Percentiles rank a stretch among this genome's conserved stretches.
phyloP scores from a whole-genome alignment of 2,113 vertebrate species.

The Pygoscelis adeliae region DNA sequence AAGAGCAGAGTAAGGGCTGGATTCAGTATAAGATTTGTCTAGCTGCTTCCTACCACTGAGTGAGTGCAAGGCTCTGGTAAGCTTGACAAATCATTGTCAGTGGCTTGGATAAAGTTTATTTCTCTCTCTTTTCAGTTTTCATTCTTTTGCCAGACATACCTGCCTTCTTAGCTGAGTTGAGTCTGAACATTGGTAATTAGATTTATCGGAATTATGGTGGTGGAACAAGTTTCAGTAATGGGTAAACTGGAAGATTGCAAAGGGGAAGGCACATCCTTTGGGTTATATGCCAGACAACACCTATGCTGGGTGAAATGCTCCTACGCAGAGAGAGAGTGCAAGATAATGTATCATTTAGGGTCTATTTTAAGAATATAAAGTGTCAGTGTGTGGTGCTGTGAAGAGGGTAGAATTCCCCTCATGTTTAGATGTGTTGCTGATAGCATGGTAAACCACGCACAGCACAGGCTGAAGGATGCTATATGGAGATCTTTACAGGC shows the following conservation, averaged over 20 bases:
- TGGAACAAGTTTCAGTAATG: background rate
- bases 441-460: background rate
- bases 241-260: background rate
- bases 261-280: background rate
- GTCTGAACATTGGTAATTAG: background rate
- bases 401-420: background rate
- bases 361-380: background rate
- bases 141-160: conserved; percentile 30
- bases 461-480: background rate
- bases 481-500: background rate
- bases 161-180: background rate
- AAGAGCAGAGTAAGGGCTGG: conserved; percentile 13
- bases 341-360: background rate
- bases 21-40: conserved; percentile 24
- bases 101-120: conserved; percentile 21
- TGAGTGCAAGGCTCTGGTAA: conserved; percentile 14
- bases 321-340: background rate
- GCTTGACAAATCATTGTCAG: conserved; percentile 59
- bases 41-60: conserved; percentile 22
- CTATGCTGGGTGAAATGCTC: background rate
- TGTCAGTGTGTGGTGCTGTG: background rate
- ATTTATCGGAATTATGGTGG: background rate
- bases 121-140: conserved; percentile 19
- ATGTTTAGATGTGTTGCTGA: background rate
- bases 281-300: background rate